phyloP scores from a whole-genome alignment of 2,888 invertebrate genomes.

The Heliconius charithonia region DNA sequence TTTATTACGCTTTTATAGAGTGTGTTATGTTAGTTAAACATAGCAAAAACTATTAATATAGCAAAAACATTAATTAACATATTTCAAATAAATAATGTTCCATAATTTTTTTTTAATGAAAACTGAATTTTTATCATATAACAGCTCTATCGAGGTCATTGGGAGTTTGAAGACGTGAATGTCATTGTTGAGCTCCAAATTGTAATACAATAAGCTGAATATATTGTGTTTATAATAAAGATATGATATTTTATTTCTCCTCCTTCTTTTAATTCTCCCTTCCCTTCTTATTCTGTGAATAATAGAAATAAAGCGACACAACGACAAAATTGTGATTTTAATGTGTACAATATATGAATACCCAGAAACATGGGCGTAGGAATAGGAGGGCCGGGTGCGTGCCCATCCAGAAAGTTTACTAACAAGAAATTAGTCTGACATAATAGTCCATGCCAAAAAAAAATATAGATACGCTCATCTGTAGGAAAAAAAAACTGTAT shows the following conservation, averaged over 20 bases:
- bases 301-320: too few relatives aligned
- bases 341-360: too few relatives aligned
- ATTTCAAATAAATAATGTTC: neutral
- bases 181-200: constrained; percentile 1
- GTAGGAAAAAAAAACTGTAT: too few relatives aligned
- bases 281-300: too few relatives aligned
- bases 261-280: too few relatives aligned
- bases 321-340: neutral
- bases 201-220: constrained; percentile 14
- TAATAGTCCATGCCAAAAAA: too few relatives aligned
- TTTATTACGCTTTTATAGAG: neutral
- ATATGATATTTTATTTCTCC: constrained; percentile 4
- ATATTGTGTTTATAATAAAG: constrained; percentile 27
- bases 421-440: too few relatives aligned
- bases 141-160: neutral
- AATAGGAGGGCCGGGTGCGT: too few relatives aligned
- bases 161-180: neutral
- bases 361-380: too few relatives aligned
- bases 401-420: too few relatives aligned
- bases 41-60: neutral
- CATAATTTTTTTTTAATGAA: neutral
- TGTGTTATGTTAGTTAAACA: neutral
- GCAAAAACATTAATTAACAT: neutral
- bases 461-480: too few relatives aligned
- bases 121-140: constrained; percentile 1